These are phyloP conservation scores for Drosophila grimshawi DNA, from an alignment of 1,140 invertebrate species.

Conservation along the genomic window DNA sequence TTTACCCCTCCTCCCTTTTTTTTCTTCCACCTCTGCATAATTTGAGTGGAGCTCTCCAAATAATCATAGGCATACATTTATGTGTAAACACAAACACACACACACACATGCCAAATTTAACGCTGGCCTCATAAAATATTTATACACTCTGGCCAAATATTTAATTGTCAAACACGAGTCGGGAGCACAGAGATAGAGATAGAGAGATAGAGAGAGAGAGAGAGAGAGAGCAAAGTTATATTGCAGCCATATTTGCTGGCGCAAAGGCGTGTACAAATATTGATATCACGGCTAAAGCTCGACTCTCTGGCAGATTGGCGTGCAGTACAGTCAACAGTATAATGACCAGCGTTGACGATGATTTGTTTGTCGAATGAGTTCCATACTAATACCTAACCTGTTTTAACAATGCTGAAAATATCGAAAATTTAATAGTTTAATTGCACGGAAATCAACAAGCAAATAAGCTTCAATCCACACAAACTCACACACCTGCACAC, in stretches of 20 bases:
- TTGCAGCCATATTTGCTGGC: constrained; percentile 40
- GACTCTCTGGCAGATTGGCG: constrained; percentile 8
- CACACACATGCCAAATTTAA: constrained; percentile 41
- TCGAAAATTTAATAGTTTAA: constrained; percentile 66
- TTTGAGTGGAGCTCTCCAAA: constrained; percentile 57
- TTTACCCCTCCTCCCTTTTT: background rate
- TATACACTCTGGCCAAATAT: constrained; percentile 74
- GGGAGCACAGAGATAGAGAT: no score
- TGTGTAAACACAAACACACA: constrained; percentile 31
- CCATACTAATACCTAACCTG: constrained; percentile 19
- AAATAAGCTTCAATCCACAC: constrained; percentile 27
- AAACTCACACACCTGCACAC: background rate
- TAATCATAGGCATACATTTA: constrained; percentile 46
- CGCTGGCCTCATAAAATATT: constrained; percentile 64
- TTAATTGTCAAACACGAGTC: constrained; percentile 62
- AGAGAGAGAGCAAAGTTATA: constrained; percentile 23
- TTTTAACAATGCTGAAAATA: constrained; percentile 24
- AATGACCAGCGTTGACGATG: constrained; percentile 41
- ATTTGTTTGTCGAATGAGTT: constrained; percentile 32
- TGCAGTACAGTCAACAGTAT: constrained; percentile 60
- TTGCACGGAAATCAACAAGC: constrained; percentile 38
- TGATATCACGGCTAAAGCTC: constrained; percentile 42
- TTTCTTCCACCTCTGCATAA: constrained; percentile 55
- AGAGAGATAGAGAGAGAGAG: background rate
- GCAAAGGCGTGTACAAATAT: constrained; percentile 63